These are phyloP conservation scores for Suncus etruscus DNA, from an alignment of 2,113 vertebrate species.

Conservation along the genomic window DNA sequence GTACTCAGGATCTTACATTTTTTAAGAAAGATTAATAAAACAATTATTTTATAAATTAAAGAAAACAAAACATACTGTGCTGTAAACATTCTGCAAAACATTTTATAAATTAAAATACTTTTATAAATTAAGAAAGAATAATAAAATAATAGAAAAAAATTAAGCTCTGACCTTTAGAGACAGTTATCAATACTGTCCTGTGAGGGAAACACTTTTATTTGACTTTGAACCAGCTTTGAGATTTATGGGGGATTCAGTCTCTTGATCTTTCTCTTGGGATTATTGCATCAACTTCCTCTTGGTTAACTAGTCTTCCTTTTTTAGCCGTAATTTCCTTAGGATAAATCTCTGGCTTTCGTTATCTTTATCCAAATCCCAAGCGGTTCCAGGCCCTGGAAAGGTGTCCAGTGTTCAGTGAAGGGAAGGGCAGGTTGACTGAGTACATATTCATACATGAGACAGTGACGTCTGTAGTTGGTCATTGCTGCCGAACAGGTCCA, in stretches of 20 bases:
- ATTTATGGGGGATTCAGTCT: constrained; percentile 5
- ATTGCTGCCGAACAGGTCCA: neutral
- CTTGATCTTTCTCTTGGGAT: neutral
- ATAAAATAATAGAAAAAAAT: neutral
- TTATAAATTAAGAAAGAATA: neutral
- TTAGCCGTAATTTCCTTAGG: neutral
- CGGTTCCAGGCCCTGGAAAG: neutral
- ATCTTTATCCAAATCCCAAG: constrained; percentile 23
- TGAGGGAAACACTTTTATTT: constrained; percentile 7
- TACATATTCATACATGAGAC: neutral
- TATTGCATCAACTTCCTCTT: neutral
- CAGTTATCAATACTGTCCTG: neutral
- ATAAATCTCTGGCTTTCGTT: neutral
- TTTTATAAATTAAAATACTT: no score
- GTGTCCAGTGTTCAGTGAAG: neutral
- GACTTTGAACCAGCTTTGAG: neutral
- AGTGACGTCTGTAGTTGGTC: neutral
- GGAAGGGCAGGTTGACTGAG: neutral
- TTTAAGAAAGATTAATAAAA: neutral
- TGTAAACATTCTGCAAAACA: no score
- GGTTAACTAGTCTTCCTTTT: neutral
- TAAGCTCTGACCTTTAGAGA: neutral
- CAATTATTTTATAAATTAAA: no score
- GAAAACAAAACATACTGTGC: no score
- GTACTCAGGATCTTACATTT: neutral